Conservation (phyloP, 2,113 vertebrate genomes). For the Gracilinanus agilis region DNA sequence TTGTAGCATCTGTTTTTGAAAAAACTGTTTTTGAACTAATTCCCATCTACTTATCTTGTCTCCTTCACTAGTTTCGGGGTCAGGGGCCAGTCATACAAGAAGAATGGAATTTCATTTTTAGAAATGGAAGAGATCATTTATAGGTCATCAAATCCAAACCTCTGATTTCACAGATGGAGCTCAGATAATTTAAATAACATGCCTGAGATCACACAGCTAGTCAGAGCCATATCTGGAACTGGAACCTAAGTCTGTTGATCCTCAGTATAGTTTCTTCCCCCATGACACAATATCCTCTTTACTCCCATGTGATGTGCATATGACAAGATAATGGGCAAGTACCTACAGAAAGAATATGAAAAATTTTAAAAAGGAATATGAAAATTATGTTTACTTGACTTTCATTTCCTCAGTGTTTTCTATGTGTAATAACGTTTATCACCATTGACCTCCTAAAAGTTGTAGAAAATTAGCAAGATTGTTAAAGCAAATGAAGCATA, state of each 20-base stretch:
- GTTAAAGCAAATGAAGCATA: neutral
- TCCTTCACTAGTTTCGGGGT: neutral
- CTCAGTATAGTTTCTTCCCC: neutral
- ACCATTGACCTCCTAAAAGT: neutral
- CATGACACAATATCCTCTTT: neutral
- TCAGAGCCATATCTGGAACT: neutral
- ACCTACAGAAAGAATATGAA: neutral
- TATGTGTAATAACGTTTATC: neutral
- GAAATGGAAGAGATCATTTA: neutral
- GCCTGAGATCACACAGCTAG: neutral
- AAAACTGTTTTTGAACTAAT: neutral
- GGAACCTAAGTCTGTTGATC: neutral
- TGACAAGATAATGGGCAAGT: neutral
- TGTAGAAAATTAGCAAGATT: neutral
- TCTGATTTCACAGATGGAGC: neutral
- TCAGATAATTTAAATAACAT: neutral
- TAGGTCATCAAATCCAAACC: neutral
- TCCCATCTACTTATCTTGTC: fast-evolving
- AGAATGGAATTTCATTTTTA: neutral
- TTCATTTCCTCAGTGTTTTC: neutral
- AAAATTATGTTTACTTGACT: neutral
- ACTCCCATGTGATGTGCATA: neutral
- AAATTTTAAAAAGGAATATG: neutral
- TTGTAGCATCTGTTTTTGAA: too few relatives aligned
- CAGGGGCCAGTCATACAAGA: neutral